Percentiles rank a stretch among this genome's conserved stretches.
Evolutionary conservation across 1,140 invertebrate genomes (phyloP).

Genomic region (Drosophila melanogaster): DNA sequence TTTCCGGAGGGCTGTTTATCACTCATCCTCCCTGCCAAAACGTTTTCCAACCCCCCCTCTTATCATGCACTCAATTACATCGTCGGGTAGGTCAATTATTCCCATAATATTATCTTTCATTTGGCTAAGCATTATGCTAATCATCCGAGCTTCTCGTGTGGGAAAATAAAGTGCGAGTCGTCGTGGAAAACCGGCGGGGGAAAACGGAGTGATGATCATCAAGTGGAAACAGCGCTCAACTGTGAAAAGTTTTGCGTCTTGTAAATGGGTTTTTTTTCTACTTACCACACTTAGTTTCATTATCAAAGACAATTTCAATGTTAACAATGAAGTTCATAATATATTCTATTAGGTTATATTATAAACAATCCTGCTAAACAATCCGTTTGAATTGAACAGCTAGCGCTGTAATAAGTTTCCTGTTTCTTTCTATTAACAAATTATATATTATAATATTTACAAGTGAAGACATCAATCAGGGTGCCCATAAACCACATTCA

Average conservation of each 20-base stretch:
- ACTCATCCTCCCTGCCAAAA: slow-evolving; percentile 2
- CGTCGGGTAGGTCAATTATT: slow-evolving; percentile 53
- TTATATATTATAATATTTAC: not conserved
- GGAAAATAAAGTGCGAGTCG: slow-evolving; percentile 6
- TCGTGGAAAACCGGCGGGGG: slow-evolving; percentile 5
- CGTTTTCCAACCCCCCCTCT: slow-evolving; percentile 1
- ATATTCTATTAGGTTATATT: no score
- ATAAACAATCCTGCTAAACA: no score
- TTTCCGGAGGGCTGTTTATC: slow-evolving; percentile 27
- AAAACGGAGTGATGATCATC: slow-evolving; percentile 16
- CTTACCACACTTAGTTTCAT: not conserved
- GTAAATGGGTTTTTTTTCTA: not conserved
- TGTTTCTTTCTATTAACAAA: not conserved
- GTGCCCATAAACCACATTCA: slow-evolving; percentile 5
- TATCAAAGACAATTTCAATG: not conserved
- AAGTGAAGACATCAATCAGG: slow-evolving; percentile 5
- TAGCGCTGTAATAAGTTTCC: not conserved
- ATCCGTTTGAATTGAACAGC: no score
- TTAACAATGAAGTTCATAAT: no score
- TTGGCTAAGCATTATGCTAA: slow-evolving; percentile 49
- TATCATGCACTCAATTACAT: slow-evolving; percentile 54
- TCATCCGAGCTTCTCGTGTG: slow-evolving; percentile 32
- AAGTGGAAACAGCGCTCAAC: slow-evolving; percentile 33
- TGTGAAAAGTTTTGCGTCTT: slow-evolving; percentile 21
- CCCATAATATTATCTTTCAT: slow-evolving; percentile 50